Evolutionary conservation across 1,140 invertebrate species (phyloP), one percentile per base, ranked within the genome.

Genomic region (Coptotermes formosanus): DNA sequence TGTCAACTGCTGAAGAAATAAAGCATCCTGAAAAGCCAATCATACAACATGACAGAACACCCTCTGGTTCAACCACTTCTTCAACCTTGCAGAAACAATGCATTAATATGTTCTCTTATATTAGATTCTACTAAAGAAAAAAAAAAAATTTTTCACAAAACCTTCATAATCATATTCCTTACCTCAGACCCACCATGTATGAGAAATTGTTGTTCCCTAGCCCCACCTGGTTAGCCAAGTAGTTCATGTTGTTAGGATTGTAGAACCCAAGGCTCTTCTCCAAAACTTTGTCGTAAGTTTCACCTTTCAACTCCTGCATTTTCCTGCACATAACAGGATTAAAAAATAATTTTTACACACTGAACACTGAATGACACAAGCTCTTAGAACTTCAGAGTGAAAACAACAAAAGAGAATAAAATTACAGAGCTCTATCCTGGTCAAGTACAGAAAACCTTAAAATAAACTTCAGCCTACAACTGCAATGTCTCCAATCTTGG

Each of bases 161-260:
- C 30, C 7, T 75, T 32, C 23, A 38, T 38, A 25, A 44, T 30
- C 12, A 75, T 12, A 38, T 23, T 25, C 88, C 89, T 92, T 93
- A 96, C 96, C 94, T 95, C 69, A 97, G 90, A 82, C 94, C 93
- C 87, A 93, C 90, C 92, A 97, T 96, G 87, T 97, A 93, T 3
- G 95, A 95, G 88, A 95, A 94, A 89, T 95, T 94, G 87, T 94
- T 93, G 89, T 93, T 93, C 87, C 94, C 92, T 88, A 97, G 93
- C 85, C 94, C 94, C 90, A 97, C 93, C 86, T 94, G 92, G 89
- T 94, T 93, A 88, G 95, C 93, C 86, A 97, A 93, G 92, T 95
- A 95, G 91, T 94, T 94, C 89, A 97, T 95, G 92, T 95, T 96
- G 92, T 96, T 97, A 69, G 96, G 96, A 93, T 98, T 98, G 92